Conservation (phyloP, 1,140 invertebrate genomes). For the Gonatopus flavifemur region DNA sequence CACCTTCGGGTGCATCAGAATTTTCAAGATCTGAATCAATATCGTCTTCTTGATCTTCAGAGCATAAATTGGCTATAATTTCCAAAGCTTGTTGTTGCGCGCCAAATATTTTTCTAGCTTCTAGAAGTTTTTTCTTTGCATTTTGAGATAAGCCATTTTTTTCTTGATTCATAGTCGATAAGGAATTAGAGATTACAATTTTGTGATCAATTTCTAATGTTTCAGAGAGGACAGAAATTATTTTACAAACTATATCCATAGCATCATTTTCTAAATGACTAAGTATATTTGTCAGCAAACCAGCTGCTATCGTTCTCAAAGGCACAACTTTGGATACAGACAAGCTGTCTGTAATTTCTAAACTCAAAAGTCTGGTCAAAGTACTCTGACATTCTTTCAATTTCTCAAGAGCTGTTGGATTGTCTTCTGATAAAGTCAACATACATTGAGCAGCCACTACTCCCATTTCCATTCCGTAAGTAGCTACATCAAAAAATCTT, state of each 20-base stretch:
- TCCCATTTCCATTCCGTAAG: slow-evolving; percentile 64
- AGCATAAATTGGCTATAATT: slow-evolving; percentile 71
- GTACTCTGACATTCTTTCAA: slow-evolving; percentile 54
- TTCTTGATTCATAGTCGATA: slow-evolving; percentile 31
- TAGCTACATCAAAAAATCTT: slow-evolving; percentile 63
- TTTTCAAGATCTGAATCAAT: slow-evolving; percentile 54
- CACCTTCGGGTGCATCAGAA: slow-evolving; percentile 52
- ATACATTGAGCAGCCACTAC: slow-evolving; percentile 66
- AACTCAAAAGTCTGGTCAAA: slow-evolving; percentile 54
- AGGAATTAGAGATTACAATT: slow-evolving; percentile 27
- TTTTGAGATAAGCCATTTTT: slow-evolving; percentile 32
- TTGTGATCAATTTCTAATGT: slow-evolving; percentile 51
- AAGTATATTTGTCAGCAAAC: slow-evolving; percentile 59
- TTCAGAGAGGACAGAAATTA: slow-evolving; percentile 53
- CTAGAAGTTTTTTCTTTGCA: slow-evolving; percentile 51
- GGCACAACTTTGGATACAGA: slow-evolving; percentile 53
- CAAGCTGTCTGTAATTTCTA: slow-evolving; percentile 38
- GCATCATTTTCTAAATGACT: slow-evolving; percentile 45
- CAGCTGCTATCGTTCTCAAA: slow-evolving; percentile 61
- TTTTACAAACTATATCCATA: slow-evolving; percentile 37
- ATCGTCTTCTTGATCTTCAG: slow-evolving; percentile 63
- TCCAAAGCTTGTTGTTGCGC: slow-evolving; percentile 70
- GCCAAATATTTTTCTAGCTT: slow-evolving; percentile 59
- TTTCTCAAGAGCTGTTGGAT: slow-evolving; percentile 58
- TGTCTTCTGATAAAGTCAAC: slow-evolving; percentile 70